Evolutionary conservation across 2,113 vertebrate species (phyloP).

Genomic region (Callocephalon fimbriatum): DNA sequence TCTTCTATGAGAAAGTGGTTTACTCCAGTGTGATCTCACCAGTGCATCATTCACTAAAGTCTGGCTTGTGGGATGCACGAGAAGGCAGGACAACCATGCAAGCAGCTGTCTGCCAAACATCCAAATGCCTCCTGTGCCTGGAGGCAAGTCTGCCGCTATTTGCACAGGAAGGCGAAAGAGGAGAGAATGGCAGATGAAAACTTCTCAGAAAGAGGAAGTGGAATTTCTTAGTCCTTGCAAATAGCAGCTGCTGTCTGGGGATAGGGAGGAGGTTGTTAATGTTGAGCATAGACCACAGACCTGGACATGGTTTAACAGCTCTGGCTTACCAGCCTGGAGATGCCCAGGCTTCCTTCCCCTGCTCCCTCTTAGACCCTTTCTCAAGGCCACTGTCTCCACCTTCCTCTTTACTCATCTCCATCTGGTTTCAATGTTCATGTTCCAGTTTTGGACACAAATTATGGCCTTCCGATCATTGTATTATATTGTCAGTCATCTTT

Average conservation of each 20-base stretch:
- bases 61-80: rapidly evolving
- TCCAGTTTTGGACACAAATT: neutral
- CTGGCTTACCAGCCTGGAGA: neutral
- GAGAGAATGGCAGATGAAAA: neutral
- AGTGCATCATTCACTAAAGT: rapidly evolving
- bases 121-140: neutral
- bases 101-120: neutral
- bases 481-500: neutral
- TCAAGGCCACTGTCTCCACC: neutral
- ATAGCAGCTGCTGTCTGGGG: neutral
- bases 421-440: neutral
- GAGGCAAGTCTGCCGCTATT: neutral
- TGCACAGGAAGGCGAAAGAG: neutral
- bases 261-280: neutral
- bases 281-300: neutral
- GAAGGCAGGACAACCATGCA: neutral
- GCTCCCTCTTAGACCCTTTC: neutral
- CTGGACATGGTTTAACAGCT: neutral
- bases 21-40: neutral
- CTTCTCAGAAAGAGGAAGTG: neutral
- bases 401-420: neutral
- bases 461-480: neutral
- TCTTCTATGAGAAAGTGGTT: neutral
- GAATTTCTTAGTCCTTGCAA: neutral
- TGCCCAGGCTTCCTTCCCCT: neutral